Evolutionary conservation across 2,113 vertebrate genomes (phyloP).

Genomic region (Sula dactylatra): DNA sequence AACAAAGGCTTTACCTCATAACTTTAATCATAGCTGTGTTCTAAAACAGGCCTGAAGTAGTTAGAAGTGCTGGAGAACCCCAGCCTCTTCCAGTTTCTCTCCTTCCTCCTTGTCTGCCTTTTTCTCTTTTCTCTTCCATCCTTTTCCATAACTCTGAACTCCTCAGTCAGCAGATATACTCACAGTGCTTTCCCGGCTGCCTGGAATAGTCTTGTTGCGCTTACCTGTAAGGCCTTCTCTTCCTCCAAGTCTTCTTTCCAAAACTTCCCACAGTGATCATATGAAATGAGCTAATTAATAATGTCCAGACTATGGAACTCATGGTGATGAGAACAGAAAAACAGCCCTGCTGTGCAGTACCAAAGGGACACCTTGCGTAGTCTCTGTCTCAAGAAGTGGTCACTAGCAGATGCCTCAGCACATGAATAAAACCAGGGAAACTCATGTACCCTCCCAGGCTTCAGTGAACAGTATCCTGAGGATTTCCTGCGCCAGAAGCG

Average conservation of each 20-base stretch:
- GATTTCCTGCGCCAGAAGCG: neutral
- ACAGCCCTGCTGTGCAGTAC: neutral
- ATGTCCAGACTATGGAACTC: neutral
- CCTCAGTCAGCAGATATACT: neutral
- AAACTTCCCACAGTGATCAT: neutral
- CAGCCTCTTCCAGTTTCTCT: neutral
- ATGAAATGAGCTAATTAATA: neutral
- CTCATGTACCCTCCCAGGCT: neutral
- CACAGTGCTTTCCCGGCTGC: neutral
- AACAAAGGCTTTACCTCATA: neutral
- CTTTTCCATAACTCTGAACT: neutral
- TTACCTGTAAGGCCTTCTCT: neutral
- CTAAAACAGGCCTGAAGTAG: neutral
- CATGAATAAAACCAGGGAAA: neutral
- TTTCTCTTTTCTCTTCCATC: neutral
- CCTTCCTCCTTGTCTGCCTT: neutral
- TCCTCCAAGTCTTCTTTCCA: neutral
- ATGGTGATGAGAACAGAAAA: neutral
- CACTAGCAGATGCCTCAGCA: neutral
- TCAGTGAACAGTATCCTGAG: neutral
- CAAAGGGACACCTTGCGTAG: neutral
- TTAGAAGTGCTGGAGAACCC: neutral
- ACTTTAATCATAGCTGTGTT: neutral
- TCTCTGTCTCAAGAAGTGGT: neutral
- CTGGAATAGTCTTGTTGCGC: neutral